Conservation (phyloP, 2,113 vertebrate genomes). For the Rattus norvegicus region GRCr8 NC_086030.1:51569001-51569500, state of each 20-base stretch:
- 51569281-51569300: neutral
- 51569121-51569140: neutral
- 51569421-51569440: neutral
- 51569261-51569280: neutral
- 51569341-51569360: neutral
- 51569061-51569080: neutral
- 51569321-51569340: neutral
- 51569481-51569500: neutral
- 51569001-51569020: neutral
- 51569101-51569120: neutral
- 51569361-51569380: neutral
- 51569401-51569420: neutral
- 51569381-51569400: neutral
- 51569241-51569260: neutral
- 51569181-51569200: neutral
- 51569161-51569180: neutral
- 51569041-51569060: neutral
- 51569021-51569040: neutral
- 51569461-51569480: neutral
- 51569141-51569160: neutral
- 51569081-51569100: neutral
- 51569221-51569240: neutral
- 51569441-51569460: neutral
- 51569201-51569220: neutral
- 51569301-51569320: neutral